Evolutionary conservation across 1,140 invertebrate species (phyloP), one percentile per base, ranked within the genome.

Genomic region (Papilio dardanus): DNA sequence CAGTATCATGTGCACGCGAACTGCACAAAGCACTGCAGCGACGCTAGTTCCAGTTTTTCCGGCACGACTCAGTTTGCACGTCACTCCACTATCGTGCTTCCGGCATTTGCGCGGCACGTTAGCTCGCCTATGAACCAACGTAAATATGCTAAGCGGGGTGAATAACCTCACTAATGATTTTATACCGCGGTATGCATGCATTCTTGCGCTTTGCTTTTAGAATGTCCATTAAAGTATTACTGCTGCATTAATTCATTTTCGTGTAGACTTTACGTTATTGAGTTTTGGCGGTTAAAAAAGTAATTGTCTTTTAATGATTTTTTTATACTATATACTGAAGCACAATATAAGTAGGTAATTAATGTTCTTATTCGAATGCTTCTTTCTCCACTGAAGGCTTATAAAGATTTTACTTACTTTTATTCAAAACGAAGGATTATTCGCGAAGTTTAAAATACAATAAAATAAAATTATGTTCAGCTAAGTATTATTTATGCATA

Each of bases 61-160:
- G 66, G 16, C 66, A 68, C 67, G 19, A 69, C 35, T 69, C 67
- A 40, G 67, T 69, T 40, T 66, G 33, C 21, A 69, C 67, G 67
- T 69, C 67, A 69, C 67, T 69, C 19, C 67, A 35, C 33, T 69
- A 69, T 69, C 67, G 35, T 21, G 35, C 67, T 69, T 69, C 67
- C 67, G 67, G 67, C 67, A 40, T 69, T 69, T 69, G 19, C 67
- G 42, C 19, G 31, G 67, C 67, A 69, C 67, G 35, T 69, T 69
- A 69, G 12, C 19, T 69, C 19, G 19, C 67, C 67, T 69, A 37
- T 69, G 67, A 69, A 69, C 31, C 19, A 69, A 37, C 33, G 67
- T 69, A 69, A 67, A 67, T 69, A 69, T 69, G 67, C 35, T 37
- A 69, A 69, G 19, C 33, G 67, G 67, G 67, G 67, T 69, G 35